Evolutionary conservation across 1,140 invertebrate species (phyloP).

Genomic region (Neodiprion lecontei): DNA sequence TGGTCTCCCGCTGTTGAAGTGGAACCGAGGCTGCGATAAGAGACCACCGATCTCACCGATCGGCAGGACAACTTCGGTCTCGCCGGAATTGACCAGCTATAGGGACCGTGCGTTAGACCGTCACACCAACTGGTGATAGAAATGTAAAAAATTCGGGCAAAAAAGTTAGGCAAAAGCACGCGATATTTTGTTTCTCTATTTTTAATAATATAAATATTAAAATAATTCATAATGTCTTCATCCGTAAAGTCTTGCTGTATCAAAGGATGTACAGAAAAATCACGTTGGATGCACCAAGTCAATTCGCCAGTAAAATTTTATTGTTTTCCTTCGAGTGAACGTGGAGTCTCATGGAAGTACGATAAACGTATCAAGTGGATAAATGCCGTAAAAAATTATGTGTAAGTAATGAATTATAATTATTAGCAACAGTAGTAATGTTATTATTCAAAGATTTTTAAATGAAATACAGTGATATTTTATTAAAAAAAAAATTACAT

Average conservation of each 20-base stretch:
- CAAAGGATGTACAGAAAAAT: not conserved
- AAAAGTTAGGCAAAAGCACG: too few species aligned
- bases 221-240: slow-evolving; percentile 9
- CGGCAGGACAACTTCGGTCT: too few species aligned
- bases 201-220: too few species aligned
- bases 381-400: slow-evolving; percentile 19
- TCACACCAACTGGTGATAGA: too few species aligned
- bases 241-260: slow-evolving; percentile 14
- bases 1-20: too few species aligned
- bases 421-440: not conserved
- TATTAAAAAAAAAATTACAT: not conserved
- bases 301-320: slow-evolving; percentile 14
- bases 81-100: too few species aligned
- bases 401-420: not conserved
- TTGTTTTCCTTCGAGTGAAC: not conserved
- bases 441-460: not conserved
- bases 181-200: too few species aligned
- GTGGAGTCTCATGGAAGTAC: not conserved
- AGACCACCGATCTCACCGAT: too few species aligned
- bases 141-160: too few species aligned
- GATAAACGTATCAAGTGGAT: slow-evolving; percentile 16
- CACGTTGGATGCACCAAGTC: not conserved
- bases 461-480: not conserved
- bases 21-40: too few species aligned
- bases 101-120: too few species aligned